Percentiles rank a stretch among this genome's conserved stretches.
These are phyloP conservation scores for Pristis pectinata DNA, from an alignment of 2,797 vertebrate genomes.

Conservation along the genomic window DNA sequence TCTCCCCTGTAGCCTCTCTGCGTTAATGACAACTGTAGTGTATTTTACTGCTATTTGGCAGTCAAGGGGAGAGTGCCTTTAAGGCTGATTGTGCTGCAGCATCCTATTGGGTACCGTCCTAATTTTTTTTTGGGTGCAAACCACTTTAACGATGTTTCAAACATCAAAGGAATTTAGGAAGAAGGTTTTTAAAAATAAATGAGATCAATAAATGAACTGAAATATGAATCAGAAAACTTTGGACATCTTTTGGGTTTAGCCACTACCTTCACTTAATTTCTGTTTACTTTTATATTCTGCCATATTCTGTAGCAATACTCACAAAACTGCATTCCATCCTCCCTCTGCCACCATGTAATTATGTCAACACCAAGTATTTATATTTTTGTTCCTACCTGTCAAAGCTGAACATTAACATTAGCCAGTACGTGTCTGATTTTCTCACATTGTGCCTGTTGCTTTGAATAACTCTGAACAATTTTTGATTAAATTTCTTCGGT, in stretches of 20 bases:
- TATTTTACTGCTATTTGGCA: too few relatives aligned
- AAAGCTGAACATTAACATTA: background rate
- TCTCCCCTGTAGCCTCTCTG: too few relatives aligned
- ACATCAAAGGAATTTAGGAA: background rate
- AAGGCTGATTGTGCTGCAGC: too few relatives aligned
- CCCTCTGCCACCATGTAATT: background rate
- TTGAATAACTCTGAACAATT: background rate
- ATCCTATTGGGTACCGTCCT: background rate
- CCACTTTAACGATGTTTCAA: too few relatives aligned
- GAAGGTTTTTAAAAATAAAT: background rate
- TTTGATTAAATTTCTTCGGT: background rate
- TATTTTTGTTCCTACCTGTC: background rate
- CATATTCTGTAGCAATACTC: background rate
- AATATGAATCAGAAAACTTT: background rate
- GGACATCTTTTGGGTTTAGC: background rate
- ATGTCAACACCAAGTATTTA: background rate
- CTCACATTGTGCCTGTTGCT: background rate
- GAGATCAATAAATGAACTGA: background rate
- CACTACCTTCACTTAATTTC: background rate
- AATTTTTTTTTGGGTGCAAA: background rate
- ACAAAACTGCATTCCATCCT: background rate
- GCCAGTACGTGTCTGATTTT: background rate
- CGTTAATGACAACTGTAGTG: too few relatives aligned
- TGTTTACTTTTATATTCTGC: background rate
- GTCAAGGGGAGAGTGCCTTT: too few relatives aligned